Percentiles rank a stretch among this genome's conserved stretches.
phyloP scores from a whole-genome alignment of 2,113 vertebrate genomes.

The Pheucticus melanocephalus region DNA sequence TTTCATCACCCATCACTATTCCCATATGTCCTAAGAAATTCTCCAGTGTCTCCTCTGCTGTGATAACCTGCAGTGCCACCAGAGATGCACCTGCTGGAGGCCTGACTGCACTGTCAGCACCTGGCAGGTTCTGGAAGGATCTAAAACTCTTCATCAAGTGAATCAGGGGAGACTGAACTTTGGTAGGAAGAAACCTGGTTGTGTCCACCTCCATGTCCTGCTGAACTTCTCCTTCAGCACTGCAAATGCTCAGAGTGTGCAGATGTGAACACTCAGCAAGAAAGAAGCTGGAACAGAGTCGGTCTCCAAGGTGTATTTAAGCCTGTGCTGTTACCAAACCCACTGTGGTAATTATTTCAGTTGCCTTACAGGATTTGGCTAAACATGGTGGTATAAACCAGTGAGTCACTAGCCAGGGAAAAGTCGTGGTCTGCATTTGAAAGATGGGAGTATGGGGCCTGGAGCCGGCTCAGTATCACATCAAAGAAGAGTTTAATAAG shows the following conservation, averaged over 20 bases:
- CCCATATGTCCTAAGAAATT: not conserved
- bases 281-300: not conserved
- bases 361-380: slow-evolving; percentile 28
- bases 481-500: slow-evolving; percentile 59
- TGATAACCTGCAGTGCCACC: not conserved
- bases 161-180: not conserved
- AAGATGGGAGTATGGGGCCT: slow-evolving; percentile 25
- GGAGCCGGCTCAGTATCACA: slow-evolving; percentile 41
- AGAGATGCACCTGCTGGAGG: not conserved
- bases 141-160: not conserved
- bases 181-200: not conserved
- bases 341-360: slow-evolving; percentile 19
- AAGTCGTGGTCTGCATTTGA: slow-evolving; percentile 16
- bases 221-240: not conserved
- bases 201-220: not conserved
- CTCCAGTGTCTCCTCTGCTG: not conserved
- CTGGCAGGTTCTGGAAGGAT: not conserved
- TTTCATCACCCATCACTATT: not conserved
- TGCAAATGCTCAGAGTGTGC: not conserved
- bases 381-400: not conserved
- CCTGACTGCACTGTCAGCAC: not conserved
- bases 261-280: slow-evolving; percentile 13
- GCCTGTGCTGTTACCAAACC: slow-evolving; percentile 1
- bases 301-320: not conserved
- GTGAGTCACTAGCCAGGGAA: slow-evolving; percentile 43